Conservation (phyloP, 2,888 invertebrate genomes). For the Macrophya annulata region DNA sequence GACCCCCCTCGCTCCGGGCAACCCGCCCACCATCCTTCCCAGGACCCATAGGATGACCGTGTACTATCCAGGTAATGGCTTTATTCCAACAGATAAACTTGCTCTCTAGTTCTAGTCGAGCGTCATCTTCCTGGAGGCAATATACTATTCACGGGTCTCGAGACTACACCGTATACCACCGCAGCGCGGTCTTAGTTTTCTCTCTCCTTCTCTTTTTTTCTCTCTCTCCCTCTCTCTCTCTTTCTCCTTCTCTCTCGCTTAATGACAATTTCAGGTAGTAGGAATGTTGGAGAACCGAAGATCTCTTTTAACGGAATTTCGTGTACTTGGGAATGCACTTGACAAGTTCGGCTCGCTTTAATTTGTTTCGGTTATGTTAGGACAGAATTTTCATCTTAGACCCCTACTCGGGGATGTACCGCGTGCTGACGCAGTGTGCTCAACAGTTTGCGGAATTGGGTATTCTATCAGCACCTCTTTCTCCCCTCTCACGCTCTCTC, state of each 20-base stretch:
- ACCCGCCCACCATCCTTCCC: conserved; percentile 68
- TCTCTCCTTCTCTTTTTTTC: background rate
- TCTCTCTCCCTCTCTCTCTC: background rate
- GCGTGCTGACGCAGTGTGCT: conserved; percentile 3
- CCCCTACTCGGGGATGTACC: background rate
- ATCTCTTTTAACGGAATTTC: conserved; percentile 61
- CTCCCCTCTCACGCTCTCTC: background rate
- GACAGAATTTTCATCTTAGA: conserved; percentile 65
- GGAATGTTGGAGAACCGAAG: conserved; percentile 66
- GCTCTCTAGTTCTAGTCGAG: conserved; percentile 57
- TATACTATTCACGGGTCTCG: conserved; percentile 55
- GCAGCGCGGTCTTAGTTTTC: background rate
- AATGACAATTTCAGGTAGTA: conserved; percentile 71
- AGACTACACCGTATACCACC: conserved; percentile 47
- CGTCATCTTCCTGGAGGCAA: conserved; percentile 56
- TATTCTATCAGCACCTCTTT: background rate
- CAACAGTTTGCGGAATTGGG: conserved; percentile 40
- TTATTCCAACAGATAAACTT: conserved; percentile 65
- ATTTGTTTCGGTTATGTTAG: conserved; percentile 63
- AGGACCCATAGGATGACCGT: conserved; percentile 64
- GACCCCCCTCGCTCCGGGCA: conserved; percentile 57
- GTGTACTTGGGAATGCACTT: conserved; percentile 60
- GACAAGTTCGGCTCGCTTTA: conserved; percentile 64
- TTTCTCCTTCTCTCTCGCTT: conserved; percentile 59
- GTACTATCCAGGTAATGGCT: conserved; percentile 70